Conservation (phyloP, 2,797 vertebrate genomes). For the Yasuhikotakia modesta region DNA sequence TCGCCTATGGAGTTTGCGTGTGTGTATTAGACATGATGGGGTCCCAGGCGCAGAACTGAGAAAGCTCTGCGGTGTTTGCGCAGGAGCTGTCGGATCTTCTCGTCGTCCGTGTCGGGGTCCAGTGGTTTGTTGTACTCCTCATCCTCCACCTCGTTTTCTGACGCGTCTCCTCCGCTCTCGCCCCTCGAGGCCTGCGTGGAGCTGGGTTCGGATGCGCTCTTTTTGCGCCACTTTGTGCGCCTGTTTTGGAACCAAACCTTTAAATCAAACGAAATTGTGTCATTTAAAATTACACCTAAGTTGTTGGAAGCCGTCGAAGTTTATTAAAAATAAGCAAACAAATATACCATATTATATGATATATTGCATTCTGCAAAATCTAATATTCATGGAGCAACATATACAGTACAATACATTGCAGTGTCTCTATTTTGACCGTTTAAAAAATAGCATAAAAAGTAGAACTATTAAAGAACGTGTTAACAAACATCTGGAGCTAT, state of each 20-base stretch:
- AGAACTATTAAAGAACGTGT: too few species aligned
- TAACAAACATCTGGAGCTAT: too few species aligned
- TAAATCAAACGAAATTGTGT: background rate
- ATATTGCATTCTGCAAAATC: too few species aligned
- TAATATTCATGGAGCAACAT: too few species aligned
- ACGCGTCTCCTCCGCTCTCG: conserved; percentile 72
- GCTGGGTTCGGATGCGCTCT: conserved; percentile 88
- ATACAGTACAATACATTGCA: too few species aligned
- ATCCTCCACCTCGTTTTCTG: conserved; percentile 90
- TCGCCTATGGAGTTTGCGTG: conserved; percentile 34
- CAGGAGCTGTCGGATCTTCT: conserved; percentile 95
- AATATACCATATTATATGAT: too few species aligned
- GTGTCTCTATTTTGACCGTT: too few species aligned
- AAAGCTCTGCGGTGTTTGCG: conserved; percentile 94
- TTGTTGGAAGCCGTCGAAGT: too few species aligned
- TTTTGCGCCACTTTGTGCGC: conserved; percentile 98
- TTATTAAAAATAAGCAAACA: too few species aligned
- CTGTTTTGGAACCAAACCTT: conserved; percentile 99
- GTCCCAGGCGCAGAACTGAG: conserved; percentile 89
- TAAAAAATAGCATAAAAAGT: too few species aligned
- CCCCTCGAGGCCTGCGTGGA: conserved; percentile 79
- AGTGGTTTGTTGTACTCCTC: conserved; percentile 98
- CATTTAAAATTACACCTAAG: too few species aligned
- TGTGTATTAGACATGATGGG: conserved; percentile 81
- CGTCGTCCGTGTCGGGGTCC: conserved; percentile 96